These are phyloP conservation scores for Borostomias antarcticus DNA, from an alignment of 2,797 vertebrate genomes.

Conservation along the genomic window DNA sequence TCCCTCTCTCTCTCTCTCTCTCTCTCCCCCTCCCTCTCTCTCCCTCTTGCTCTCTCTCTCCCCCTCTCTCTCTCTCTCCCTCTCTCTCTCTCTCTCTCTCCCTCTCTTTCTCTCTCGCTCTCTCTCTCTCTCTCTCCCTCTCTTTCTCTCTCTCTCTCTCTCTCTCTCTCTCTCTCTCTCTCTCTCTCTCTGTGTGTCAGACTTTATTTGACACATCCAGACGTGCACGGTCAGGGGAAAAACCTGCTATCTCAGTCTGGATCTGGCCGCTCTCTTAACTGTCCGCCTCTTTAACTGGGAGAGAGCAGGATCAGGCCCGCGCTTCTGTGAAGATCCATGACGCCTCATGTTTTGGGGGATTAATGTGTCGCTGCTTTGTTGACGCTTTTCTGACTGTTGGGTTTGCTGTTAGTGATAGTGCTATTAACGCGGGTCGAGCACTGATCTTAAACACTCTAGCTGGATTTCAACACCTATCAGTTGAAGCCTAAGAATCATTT, in stretches of 20 bases:
- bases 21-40: not conserved
- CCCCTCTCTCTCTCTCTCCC: conserved; percentile 1
- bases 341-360: not conserved
- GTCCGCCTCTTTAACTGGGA: too few species aligned
- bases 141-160: conserved; percentile 18
- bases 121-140: conserved; percentile 47
- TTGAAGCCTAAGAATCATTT: too few species aligned
- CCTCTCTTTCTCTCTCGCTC: conserved; percentile 3
- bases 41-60: conserved; percentile 47
- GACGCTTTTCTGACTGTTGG: conserved; percentile 17
- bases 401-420: not conserved
- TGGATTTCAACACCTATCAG: not conserved
- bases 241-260: conserved; percentile 4
- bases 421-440: not conserved
- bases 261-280: conserved; percentile 32
- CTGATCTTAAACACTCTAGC: too few species aligned
- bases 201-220: conserved; percentile 45
- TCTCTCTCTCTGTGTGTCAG: conserved; percentile 38
- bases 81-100: conserved; percentile 47
- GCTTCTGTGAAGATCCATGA: not conserved
- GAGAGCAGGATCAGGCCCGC: too few species aligned
- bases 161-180: conserved; percentile 42
- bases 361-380: conserved; percentile 14
- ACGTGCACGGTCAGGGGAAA: conserved; percentile 19
- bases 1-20: conserved; percentile 39